Evolutionary conservation across 2,113 vertebrate species (phyloP), one percentile per base, ranked within the genome.

Genomic region (Pelecanus crispus): DNA sequence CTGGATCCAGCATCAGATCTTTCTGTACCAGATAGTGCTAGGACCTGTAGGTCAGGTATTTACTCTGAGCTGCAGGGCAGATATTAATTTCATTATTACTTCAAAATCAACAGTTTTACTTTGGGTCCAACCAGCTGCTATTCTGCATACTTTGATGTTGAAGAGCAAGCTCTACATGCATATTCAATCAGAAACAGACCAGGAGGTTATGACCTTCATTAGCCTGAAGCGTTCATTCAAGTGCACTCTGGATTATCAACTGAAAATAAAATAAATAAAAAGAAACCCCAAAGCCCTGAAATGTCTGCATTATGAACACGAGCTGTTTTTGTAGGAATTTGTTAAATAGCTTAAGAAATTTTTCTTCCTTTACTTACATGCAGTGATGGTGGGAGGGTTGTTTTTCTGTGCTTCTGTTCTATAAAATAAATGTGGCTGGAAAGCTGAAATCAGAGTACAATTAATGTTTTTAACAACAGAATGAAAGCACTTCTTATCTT

Each of bases 331-430:
- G 38, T 52, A 92, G 59, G 67, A 81, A 21, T 73, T 85, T 81
- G 9, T 67, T 44, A 44, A 90, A 81, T 42, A 74, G 11, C 18
- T 72, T 45, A 32, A 68, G 22, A 45, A 56, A 13, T 58, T 86
- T 87, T 62, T 88, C 40, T 88, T 42, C 49, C 11, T 83, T 90
- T 88, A 21, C 31, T 95, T 74, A 44, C 10, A 73, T 29, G 72
- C 36, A 24, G 0, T 50, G 58, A 22, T 90, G 38, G 83, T 90
- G 61, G 80, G 82, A 95, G 86, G 61, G 12, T 71, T 92, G 75
- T 44, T 81, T 81, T 93, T 95, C 50, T 59, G 68, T 81, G 47
- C 88, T 91, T 94, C 90, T 96, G 88, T 92, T 96, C 75, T 63
- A 52, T 59, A 79, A 89, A 82, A 68, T 71, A 62, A 67, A 71